Conservation (phyloP, 2,888 invertebrate species). For the Meghimatium bilineatum region DNA sequence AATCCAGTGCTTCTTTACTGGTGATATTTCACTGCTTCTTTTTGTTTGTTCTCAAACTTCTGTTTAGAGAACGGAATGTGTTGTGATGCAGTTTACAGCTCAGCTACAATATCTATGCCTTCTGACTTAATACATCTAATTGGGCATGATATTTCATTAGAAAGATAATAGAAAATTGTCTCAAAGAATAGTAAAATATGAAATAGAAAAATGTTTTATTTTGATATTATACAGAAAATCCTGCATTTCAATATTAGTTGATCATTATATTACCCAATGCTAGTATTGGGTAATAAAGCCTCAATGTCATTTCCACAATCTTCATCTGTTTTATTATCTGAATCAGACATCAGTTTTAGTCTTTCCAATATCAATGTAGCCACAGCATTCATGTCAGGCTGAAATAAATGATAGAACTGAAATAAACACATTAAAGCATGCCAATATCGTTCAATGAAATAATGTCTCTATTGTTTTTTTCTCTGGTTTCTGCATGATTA, state of each 20-base stretch:
- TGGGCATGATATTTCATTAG: no score
- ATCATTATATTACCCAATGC: background rate
- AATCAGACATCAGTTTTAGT: constrained; percentile 54
- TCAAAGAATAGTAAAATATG: background rate
- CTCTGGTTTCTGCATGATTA: no score
- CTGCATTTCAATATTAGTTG: background rate
- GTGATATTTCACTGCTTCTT: background rate
- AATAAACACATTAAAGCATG: background rate
- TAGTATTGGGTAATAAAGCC: background rate
- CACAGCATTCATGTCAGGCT: constrained; percentile 69
- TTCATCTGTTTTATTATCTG: background rate
- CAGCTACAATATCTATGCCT: no score
- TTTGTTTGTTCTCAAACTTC: no score
- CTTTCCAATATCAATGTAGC: constrained; percentile 63
- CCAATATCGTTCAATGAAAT: background rate
- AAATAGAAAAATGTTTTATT: background rate
- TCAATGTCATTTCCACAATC: background rate
- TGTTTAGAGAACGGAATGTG: no score
- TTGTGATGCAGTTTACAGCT: no score
- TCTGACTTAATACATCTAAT: no score
- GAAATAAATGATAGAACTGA: constrained; percentile 40
- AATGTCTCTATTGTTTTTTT: no score
- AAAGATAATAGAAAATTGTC: background rate
- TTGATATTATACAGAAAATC: no score
- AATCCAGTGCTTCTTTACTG: background rate